These are phyloP conservation scores for Pangasius krempfi DNA, from an alignment of 2,797 vertebrate genomes.

Conservation along the genomic window DNA sequence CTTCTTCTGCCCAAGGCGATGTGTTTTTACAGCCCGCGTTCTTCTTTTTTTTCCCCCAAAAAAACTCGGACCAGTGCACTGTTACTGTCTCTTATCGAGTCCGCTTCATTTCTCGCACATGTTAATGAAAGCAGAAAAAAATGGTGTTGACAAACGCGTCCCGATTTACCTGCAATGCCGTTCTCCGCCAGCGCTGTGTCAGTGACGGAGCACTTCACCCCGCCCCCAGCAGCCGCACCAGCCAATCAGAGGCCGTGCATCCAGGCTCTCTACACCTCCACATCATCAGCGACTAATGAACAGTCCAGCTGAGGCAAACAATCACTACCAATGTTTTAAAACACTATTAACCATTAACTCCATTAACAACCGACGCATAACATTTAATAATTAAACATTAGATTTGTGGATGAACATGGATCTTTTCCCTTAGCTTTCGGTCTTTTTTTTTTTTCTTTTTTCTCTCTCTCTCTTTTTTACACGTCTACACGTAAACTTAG, in stretches of 20 bases:
- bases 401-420: not conserved
- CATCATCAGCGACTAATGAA: constrained; percentile 65
- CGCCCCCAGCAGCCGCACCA: constrained; percentile 59
- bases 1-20: constrained; percentile 54
- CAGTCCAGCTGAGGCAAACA: constrained; percentile 52
- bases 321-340: not conserved
- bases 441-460: too few species aligned
- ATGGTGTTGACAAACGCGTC: constrained; percentile 59
- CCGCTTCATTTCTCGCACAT: constrained; percentile 39
- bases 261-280: constrained; percentile 23
- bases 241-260: constrained; percentile 62
- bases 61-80: not conserved
- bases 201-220: constrained; percentile 72
- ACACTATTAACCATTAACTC: not conserved
- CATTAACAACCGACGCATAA: not conserved
- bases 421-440: not conserved
- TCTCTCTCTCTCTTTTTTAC: too few species aligned
- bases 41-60: not conserved
- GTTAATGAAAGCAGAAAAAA: constrained; percentile 54
- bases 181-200: constrained; percentile 68
- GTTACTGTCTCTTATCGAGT: not conserved
- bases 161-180: constrained; percentile 75
- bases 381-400: not conserved
- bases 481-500: not conserved
- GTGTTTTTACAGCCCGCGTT: constrained; percentile 38